Base-by-base conservation (phyloP, 2,113 vertebrate species). In the Platysteira castanea region DNA sequence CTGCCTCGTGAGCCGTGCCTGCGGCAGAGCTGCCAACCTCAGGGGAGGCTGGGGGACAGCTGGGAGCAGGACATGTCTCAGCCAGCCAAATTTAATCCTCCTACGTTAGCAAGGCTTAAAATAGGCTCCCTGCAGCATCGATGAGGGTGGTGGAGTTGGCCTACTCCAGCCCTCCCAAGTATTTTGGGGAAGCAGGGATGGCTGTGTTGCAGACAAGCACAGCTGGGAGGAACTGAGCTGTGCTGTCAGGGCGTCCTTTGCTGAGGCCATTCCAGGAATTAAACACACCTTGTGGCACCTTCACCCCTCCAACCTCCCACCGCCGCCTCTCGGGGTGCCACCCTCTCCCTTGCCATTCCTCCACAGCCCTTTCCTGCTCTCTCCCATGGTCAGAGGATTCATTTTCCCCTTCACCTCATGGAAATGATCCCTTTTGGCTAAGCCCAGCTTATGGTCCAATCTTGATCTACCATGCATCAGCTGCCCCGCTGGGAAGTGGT, bases 81-180 rank as follows among this genome's bases (percentile, higher is more conserved):
- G 95, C 91, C 95, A 97, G 96, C 96, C 96, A 96, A 97, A 97
- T 97, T 96, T 97, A 97, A 97, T 97, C 96, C 96, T 97, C 96
- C 96, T 96, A 97, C 96, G 94, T 96, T 97, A 93, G 96, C 96
- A 97, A 95, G 95, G 95, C 96, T 97, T 97, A 97, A 97, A 97
- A 97, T 97, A 97, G 96, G 95, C 96, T 97, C 94, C 94, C 93
- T 96, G 96, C 95, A 96, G 94, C 94, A 97, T 93, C 83, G 42
- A 95, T 90, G 95, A 97, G 96, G 93, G 95, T 97, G 96, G 89
- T 95, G 84, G 90, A 94, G 87, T 91, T 96, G 95, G 95, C 95
- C 96, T 94, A 69, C 93, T 96, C 93, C 92, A 94, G 96, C 90
- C 92, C 92, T 96, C 79, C 95, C 87, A 93, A 93, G 95, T 95